Conservation (phyloP, 2,888 invertebrate species). For the Sarcophaga variegata region DNA sequence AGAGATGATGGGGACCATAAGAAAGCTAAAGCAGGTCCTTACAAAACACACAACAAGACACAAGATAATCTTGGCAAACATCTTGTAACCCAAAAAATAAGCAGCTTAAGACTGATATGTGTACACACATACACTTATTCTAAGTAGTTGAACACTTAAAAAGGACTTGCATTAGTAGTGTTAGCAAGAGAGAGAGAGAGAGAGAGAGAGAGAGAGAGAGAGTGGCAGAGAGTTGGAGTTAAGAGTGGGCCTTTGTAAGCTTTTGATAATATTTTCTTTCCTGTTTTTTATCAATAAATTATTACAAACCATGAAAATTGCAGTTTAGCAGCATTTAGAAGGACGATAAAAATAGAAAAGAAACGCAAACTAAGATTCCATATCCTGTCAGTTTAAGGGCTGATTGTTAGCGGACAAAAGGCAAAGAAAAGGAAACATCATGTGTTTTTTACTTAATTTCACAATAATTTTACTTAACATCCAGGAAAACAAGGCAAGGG, state of each 20-base stretch:
- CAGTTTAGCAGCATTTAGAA: conserved; percentile 71
- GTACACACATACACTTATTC: neutral
- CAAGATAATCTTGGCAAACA: conserved; percentile 61
- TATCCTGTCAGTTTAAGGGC: conserved; percentile 32
- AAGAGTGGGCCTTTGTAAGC: neutral
- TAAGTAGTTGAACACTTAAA: neutral
- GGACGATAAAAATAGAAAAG: conserved; percentile 35
- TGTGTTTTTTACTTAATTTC: conserved; percentile 51
- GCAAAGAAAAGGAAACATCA: conserved; percentile 50
- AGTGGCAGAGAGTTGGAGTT: neutral
- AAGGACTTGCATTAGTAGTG: conserved; percentile 13
- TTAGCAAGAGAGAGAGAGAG: neutral
- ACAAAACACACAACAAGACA: neutral
- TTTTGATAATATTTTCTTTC: no score
- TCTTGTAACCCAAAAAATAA: conserved; percentile 63
- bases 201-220: neutral
- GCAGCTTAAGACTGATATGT: conserved; percentile 52
- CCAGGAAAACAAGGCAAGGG: neutral
- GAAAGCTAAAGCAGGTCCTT: no score
- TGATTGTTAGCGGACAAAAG: neutral
- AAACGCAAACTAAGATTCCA: neutral
- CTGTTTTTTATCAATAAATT: conserved; percentile 71
- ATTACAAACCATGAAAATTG: conserved; percentile 76
- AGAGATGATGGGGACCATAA: no score
- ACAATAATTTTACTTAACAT: neutral